These are phyloP conservation scores for Hydraecia micacea DNA, from an alignment of 2,888 invertebrate genomes.

Conservation along the genomic window DNA sequence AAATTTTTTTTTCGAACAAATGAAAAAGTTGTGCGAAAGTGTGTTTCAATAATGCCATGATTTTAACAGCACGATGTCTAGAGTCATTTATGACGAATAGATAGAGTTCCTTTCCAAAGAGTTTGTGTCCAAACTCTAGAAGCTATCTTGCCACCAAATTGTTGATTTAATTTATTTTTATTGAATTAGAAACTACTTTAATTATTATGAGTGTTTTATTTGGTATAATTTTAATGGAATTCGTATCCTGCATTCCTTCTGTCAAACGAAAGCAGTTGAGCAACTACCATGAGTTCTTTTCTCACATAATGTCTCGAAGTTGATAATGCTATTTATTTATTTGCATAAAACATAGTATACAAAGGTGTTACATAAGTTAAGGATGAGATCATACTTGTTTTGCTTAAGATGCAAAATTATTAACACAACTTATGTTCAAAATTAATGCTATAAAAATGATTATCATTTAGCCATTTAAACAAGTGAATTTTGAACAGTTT, in stretches of 20 bases:
- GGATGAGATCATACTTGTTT: no score
- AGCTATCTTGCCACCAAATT: slow-evolving; percentile 90
- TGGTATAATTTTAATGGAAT: neutral
- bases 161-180: slow-evolving; percentile 84
- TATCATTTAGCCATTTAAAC: no score
- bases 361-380: no score
- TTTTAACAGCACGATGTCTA: slow-evolving; percentile 56
- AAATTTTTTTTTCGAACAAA: neutral
- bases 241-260: neutral
- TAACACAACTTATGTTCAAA: no score
- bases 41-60: slow-evolving; percentile 57
- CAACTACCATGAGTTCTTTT: neutral
- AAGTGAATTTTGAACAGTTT: no score
- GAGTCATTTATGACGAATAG: slow-evolving; percentile 60
- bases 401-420: no score
- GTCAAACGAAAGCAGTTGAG: slow-evolving; percentile 11
- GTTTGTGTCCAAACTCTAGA: slow-evolving; percentile 79
- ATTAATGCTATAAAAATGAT: no score
- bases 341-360: no score
- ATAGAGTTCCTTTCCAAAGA: slow-evolving; percentile 82
- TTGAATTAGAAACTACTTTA: slow-evolving; percentile 73
- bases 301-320: neutral
- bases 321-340: no score
- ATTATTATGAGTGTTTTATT: slow-evolving; percentile 53
- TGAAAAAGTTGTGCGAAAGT: neutral